These are phyloP conservation scores for Acanthaster planci DNA, from an alignment of 35 echinoderm and acorn worm genomes.

Conservation along the genomic window DNA sequence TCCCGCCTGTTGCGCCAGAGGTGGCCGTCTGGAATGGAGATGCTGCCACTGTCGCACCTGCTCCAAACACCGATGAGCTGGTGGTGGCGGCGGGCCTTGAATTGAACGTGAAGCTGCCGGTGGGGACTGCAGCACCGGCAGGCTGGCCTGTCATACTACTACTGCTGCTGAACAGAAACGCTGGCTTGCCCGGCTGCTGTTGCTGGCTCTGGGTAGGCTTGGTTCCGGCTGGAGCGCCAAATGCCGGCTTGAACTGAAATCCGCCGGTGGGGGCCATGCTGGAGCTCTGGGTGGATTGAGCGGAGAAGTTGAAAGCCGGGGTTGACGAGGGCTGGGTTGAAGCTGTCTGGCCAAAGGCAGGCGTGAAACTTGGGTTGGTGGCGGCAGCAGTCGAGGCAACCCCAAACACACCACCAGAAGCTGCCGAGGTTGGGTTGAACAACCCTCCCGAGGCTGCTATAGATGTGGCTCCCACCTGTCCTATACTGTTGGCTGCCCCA, in stretches of 20 bases:
- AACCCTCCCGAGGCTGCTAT: background rate
- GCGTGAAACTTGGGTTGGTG: slow-evolving; percentile 9
- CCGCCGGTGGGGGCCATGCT: background rate
- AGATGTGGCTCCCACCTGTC: background rate
- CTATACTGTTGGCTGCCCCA: background rate
- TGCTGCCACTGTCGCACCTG: background rate
- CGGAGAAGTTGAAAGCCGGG: background rate
- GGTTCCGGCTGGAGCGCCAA: background rate
- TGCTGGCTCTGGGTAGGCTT: background rate
- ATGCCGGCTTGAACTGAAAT: slow-evolving; percentile 13
- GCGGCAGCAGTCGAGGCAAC: background rate
- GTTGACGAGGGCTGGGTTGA: background rate
- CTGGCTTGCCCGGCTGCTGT: background rate
- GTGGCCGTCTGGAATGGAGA: background rate
- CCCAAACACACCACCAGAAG: background rate
- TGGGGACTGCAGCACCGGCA: background rate
- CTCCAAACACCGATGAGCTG: slow-evolving; percentile 18
- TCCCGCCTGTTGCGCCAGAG: background rate
- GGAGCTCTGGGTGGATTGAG: background rate
- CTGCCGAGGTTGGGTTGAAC: background rate
- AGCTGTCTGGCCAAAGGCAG: background rate
- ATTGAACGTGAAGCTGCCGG: slow-evolving; percentile 21
- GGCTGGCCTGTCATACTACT: background rate
- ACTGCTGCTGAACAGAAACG: background rate
- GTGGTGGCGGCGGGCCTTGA: background rate